Evolutionary conservation across 2,888 invertebrate species (phyloP).

Genomic region (Didymodactylos carnosus): DNA sequence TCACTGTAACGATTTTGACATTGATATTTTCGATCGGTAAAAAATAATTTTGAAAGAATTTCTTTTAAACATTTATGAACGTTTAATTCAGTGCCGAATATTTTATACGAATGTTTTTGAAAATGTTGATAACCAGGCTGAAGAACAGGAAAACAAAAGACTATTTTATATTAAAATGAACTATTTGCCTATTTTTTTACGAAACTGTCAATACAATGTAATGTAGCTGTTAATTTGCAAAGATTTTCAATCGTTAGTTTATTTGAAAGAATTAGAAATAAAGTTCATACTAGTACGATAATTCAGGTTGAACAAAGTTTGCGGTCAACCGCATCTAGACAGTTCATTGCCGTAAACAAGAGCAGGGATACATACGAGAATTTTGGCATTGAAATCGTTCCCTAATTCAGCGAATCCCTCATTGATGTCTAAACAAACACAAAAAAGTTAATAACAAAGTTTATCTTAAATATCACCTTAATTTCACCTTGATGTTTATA

Average conservation of each 20-base stretch:
- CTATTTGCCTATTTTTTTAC: not conserved
- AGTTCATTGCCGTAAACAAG: no score
- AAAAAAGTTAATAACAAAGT: not conserved
- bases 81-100: not conserved
- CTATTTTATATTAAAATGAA: not conserved
- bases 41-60: no score
- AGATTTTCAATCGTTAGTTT: no score
- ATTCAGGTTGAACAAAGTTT: no score
- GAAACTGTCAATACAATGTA: not conserved
- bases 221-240: not conserved
- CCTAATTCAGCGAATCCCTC: no score
- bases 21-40: no score
- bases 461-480: not conserved
- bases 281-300: no score
- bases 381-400: no score
- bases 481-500: not conserved
- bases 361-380: no score
- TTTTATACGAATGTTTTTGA: not conserved
- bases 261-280: no score
- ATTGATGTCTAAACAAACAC: not conserved
- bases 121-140: not conserved
- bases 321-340: no score
- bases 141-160: not conserved
- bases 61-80: not conserved
- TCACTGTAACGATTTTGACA: no score